Evolutionary conservation across 2,113 vertebrate species (phyloP), one percentile per base, ranked within the genome.

Genomic region (Hipposideros armiger): DNA sequence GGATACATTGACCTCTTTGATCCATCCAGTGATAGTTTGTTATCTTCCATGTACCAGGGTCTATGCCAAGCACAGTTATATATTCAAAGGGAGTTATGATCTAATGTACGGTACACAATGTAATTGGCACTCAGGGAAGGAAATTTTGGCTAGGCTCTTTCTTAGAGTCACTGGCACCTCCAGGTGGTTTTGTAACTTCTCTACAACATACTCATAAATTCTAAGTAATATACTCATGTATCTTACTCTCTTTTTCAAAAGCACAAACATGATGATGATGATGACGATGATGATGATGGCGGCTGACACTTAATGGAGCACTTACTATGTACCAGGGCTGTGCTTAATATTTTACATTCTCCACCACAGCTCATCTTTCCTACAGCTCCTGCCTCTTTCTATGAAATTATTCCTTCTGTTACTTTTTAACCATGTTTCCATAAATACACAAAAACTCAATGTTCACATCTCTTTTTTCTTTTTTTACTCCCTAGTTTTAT

Each of bases 11-110:
- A 88, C 90, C 90, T 83, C 40, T 20, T 64, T 47, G 82, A 81
- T 93, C 96, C 32, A 87, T 94, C 64, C 32, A 86, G 20, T 83
- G 76, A 87, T 85, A 81, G 81, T 80, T 93, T 91, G 72, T 92
- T 95, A 76, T 90, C 86, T 36, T 88, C 52, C 16, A 13, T 80
- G n/a, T 81, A 45, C 52, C 76, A 91, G 80, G 62, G 84, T 96
- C 64, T 58, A 13, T 64, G 76, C 86, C 77, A 74, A 93, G 10
- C 32, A 56, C 20, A 36, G 66, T 87, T 95, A 88, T 86, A 70
- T 93, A 45, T 80, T 95, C 84, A 91, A 91, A 92, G 89, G 47
- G 52, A 85, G 7, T 89, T 91, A 50, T 20, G 47, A 81, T 93
- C 45, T 89, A 76, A 91, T 36, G 40, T 60, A 50, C 52, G 40